Conservation (phyloP, 2,888 invertebrate species). For the Agapetus fuscipes region DNA sequence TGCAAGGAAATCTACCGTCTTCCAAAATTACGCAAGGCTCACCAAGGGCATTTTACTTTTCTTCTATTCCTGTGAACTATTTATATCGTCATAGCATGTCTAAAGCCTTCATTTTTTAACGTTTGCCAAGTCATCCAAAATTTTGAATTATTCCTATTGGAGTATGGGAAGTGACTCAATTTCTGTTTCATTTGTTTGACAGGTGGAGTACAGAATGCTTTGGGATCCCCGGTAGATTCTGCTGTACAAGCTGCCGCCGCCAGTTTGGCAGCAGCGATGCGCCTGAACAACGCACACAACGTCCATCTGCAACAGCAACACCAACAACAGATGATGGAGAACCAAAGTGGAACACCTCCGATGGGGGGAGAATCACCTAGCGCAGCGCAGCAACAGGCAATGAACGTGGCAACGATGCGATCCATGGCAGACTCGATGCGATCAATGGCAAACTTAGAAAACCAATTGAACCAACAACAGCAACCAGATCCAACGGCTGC, state of each 20-base stretch:
- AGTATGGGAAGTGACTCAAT: no score
- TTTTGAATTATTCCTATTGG: no score
- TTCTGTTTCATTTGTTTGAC: no score
- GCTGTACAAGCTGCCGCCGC: constrained; percentile 66
- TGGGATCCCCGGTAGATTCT: constrained; percentile 38
- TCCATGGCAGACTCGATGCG: constrained; percentile 45
- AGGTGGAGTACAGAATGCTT: constrained; percentile 43
- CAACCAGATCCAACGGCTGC: constrained; percentile 36
- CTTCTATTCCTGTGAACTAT: no score
- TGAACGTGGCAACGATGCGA: constrained; percentile 46
- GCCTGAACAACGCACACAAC: constrained; percentile 37
- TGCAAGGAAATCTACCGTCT: no score
- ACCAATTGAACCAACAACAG: constrained; percentile 26
- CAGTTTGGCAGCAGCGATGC: constrained; percentile 68
- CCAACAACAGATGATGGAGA: constrained; percentile 21
- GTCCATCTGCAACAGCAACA: constrained; percentile 25
- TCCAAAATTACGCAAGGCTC: no score
- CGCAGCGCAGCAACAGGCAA: constrained; percentile 44
- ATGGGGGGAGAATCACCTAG: constrained; percentile 35
- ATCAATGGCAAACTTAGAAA: constrained; percentile 37
- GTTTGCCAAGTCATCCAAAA: no score
- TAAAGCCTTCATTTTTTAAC: no score
- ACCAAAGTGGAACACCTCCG: constrained; percentile 31
- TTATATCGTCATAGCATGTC: no score
- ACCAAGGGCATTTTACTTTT: no score